A percentile compares a stretch with the other conserved stretches of the same genome.
phyloP scores from a whole-genome alignment of 1,140 invertebrate species.

The Aricia agestis region DNA sequence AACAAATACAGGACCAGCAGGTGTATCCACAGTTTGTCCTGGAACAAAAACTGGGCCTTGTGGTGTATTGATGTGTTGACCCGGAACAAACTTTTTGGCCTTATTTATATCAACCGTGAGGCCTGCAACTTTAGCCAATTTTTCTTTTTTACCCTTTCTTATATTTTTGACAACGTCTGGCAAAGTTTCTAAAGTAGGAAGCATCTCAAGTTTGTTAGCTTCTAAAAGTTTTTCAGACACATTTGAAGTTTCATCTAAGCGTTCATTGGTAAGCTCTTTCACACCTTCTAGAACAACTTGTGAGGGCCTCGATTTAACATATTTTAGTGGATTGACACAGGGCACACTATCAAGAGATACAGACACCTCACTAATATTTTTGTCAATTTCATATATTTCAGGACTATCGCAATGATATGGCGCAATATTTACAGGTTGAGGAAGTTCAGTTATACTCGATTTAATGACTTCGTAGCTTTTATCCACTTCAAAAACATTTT shows the following conservation, averaged over 20 bases:
- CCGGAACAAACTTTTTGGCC: slow-evolving; percentile 80
- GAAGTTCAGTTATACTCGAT: slow-evolving; percentile 70
- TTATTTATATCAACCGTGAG: slow-evolving; percentile 80
- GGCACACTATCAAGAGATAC: slow-evolving; percentile 79
- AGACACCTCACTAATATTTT: slow-evolving; percentile 74
- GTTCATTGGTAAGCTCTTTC: slow-evolving; percentile 71
- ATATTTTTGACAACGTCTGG: slow-evolving; percentile 80
- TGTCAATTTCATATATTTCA: slow-evolving; percentile 62
- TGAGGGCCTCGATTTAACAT: slow-evolving; percentile 75
- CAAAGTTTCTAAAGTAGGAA: slow-evolving; percentile 81
- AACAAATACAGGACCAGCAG: slow-evolving; percentile 81
- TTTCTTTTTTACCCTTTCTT: slow-evolving; percentile 77
- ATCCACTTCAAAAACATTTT: slow-evolving; percentile 79
- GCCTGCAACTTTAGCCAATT: slow-evolving; percentile 79
- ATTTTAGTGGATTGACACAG: slow-evolving; percentile 78
- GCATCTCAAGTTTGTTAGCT: slow-evolving; percentile 71
- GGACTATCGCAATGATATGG: slow-evolving; percentile 68
- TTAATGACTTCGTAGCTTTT: slow-evolving; percentile 47
- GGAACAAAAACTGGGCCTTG: slow-evolving; percentile 83
- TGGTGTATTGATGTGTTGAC: slow-evolving; percentile 83
- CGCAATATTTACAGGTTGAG: slow-evolving; percentile 71
- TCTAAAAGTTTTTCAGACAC: slow-evolving; percentile 77
- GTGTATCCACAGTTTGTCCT: slow-evolving; percentile 84
- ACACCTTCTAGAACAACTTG: slow-evolving; percentile 72
- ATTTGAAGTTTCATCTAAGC: slow-evolving; percentile 77